Evolutionary conservation across 2,797 vertebrate species (phyloP), one percentile per base, ranked within the genome.

Genomic region (Chaetodon trifasciatus): DNA sequence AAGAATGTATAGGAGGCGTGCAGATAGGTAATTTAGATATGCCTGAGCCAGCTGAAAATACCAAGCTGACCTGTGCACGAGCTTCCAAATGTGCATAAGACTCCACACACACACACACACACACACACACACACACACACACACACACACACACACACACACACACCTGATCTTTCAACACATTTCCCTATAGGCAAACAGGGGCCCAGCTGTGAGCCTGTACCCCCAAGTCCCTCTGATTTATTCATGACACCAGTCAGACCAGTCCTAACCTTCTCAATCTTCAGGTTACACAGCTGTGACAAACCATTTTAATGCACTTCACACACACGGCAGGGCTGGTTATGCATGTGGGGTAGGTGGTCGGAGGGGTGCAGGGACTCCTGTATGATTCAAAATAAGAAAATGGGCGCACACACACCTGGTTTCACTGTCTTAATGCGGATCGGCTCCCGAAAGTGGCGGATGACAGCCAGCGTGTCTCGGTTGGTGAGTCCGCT

Each of bases 401-500:
- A 12, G 21, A 15, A n/a, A 44, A 1, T 9, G 7, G 1, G 2
- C 50, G 92, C 95, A 75, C 79, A 92, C 95, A 75, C 81, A 99
- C 98, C 98, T 94, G 98, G 97, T 87, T 96, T 98, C 82, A 98
- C 97, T 2, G 97, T 97, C 95, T 98, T 98, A 85, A 99, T 94
- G 60, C 97, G 97, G 79, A 99, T 89, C 50, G 98, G 98, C 87
- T 98, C 97, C 82, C 96, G 95, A 91, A 98, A 99, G 97, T 99
- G 97, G 49, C 97, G 95, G 88, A 99, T 94, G 90, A 99, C 98
- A 39, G 98, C 98, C 87, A 98, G 94, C 7, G 97, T 97, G 95
- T 99, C 98, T 68, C 98, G 95, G 95, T 98, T 92, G 64, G 98
- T 99, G 85, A 99, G 97, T 79, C 98, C 98, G 92, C 98, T 99